phyloP scores from a whole-genome alignment of 2,797 vertebrate genomes.

The Squalus acanthias region DNA sequence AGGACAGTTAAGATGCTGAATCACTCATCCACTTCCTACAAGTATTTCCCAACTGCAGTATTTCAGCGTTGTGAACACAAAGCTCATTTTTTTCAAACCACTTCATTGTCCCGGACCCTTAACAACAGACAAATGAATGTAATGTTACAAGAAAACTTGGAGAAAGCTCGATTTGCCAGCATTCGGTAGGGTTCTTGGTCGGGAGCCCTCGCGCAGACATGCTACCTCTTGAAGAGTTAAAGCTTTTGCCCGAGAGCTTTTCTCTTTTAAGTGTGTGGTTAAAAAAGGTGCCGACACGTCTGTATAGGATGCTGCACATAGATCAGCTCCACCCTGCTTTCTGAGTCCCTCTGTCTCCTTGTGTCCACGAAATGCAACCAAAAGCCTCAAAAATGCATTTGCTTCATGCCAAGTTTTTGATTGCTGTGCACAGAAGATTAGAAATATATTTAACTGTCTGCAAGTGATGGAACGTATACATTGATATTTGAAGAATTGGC shows the following conservation, averaged over 20 bases:
- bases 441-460: constrained; percentile 29
- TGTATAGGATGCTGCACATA: constrained; percentile 31
- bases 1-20: not conserved
- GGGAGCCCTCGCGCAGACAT: not conserved
- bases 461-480: constrained; percentile 24
- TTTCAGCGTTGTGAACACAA: not conserved
- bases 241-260: constrained; percentile 26
- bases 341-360: constrained; percentile 32
- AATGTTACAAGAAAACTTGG: not conserved
- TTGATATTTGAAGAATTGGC: constrained; percentile 28
- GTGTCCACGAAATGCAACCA: constrained; percentile 29
- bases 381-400: constrained; percentile 36
- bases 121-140: not conserved
- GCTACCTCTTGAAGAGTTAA: constrained; percentile 33
- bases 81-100: not conserved
- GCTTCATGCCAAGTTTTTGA: constrained; percentile 20
- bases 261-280: constrained; percentile 35
- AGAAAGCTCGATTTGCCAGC: not conserved
- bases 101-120: not conserved
- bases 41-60: not conserved
- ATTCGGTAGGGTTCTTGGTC: not conserved
- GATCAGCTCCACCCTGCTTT: constrained; percentile 25
- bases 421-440: constrained; percentile 26
- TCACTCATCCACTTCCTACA: not conserved
- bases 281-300: constrained; percentile 37